Evolutionary conservation across 2,888 invertebrate genomes (phyloP), one percentile per base, ranked within the genome.

Genomic region (Tuta absoluta): DNA sequence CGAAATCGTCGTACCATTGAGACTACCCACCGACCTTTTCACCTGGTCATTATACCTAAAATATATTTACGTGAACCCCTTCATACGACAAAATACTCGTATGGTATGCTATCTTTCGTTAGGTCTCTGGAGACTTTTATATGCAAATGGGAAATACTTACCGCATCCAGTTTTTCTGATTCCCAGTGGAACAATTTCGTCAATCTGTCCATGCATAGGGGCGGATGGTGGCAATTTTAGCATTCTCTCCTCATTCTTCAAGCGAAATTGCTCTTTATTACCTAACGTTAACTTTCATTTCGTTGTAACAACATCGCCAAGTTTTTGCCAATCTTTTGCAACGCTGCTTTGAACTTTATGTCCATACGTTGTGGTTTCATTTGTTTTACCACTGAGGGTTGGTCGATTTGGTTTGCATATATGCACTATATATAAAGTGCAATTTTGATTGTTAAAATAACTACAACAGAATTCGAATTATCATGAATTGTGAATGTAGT

Each of bases 191-290:
- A 51, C 23, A 23, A 23, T 51, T 23, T 21, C 51, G 23, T 51
- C 51, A 51, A 51, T 51, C 21, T 51, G 23, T 11, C 45, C 45
- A 23, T 53, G 51, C 17, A 56, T 56, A 17, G 17, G 51, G 51
- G 33, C 56, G 56, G 56, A 56, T 56, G 56, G 24, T 33, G 24
- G 28, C 56, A 56, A 56, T 56, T 53, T 56, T 17, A 33, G 56
- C 28, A 33, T 33, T 33, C n/a, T 33, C n/a, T 17, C 51, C 8
- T 33, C 17, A 17, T n/a, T 56, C 24, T 53, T 53, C 53, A 53
- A 28, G 11, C 53, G 1, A 24, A 28, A 53, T 24, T 28, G n/a
- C n/a, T 7, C 53, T 53, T 56, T 56, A 56, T 56, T 33, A 11
- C 33, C n/a, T 33, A 2, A 17, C 56, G 28, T 7, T 56, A 56